Base-by-base conservation (phyloP, 2,113 vertebrate genomes). In the Entomyzon cyanotis region DNA sequence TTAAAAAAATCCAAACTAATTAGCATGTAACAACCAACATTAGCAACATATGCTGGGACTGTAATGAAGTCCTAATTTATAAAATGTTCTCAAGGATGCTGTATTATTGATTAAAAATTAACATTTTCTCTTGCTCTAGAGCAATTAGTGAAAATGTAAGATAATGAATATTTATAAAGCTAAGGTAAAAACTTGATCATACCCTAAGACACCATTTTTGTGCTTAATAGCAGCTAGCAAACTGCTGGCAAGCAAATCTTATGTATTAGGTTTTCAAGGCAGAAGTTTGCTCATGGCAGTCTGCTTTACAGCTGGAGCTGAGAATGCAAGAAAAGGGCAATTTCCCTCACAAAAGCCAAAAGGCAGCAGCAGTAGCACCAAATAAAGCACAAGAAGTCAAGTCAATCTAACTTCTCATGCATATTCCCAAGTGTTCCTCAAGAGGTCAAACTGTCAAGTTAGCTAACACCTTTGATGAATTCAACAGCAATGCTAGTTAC, bases 21-120 rank as follows among this genome's bases (percentile, higher is more conserved):
- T 97, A 97, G 63, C 88, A 92, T 78, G 62, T 87, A 90, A 73
- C 64, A 96, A 82, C 63, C 64, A 95, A 67, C 37, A 74, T 55
- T 49, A 69, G 85, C 78, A 93, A 92, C 44, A 73, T 82, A 92
- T 55, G 37, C 69, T 84, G 46, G 70, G 63, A 74, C 84, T 94
- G 71, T 81, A 96, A 94, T 50, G 63, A 46, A 95, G 39, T 47
- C 74, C 65, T 96, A 93, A 95, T 74, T 90, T 96, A 86, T 86
- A 96, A 92, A 97, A 97, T 90, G 59, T 89, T 95, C 89, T 96
- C 59, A 85, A 94, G 75, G 59, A 80, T 94, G 87, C 49, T 87
- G 71, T 87, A 80, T 83, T 97, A 96, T 96, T 97, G 95, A 98
- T 94, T 96, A 97, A 96, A 96, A 95, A 97, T 93, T 90, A 96